Conservation (phyloP, 2,797 vertebrate genomes). For the Clarias platycephalus region DNA sequence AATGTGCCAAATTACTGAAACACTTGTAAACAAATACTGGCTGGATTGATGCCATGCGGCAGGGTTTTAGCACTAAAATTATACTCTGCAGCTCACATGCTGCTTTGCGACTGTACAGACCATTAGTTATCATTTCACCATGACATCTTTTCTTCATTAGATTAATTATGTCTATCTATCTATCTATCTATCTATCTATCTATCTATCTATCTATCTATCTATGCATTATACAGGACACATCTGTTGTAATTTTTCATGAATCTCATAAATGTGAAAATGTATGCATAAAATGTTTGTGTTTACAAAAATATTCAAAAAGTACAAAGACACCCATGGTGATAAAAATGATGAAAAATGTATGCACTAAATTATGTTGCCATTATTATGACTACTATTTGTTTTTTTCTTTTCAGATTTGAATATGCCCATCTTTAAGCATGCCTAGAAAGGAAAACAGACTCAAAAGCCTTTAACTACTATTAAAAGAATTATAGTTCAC, state of each 20-base stretch:
- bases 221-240: not conserved
- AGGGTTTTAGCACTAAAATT: conserved; percentile 31
- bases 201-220: conserved; percentile 2
- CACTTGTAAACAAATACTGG: conserved; percentile 62
- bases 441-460: too few relatives aligned
- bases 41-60: conserved; percentile 39
- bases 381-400: too few relatives aligned
- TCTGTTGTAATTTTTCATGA: not conserved
- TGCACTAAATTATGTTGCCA: too few relatives aligned
- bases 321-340: too few relatives aligned
- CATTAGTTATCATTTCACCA: conserved; percentile 34
- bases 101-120: conserved; percentile 22
- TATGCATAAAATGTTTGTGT: not conserved
- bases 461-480: too few relatives aligned
- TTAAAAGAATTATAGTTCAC: too few relatives aligned
- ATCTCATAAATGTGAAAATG: not conserved
- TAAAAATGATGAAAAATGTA: too few relatives aligned
- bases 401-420: too few relatives aligned
- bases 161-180: conserved; percentile 13
- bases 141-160: conserved; percentile 22
- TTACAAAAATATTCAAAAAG: too few relatives aligned
- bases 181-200: conserved; percentile 13
- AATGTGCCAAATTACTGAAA: conserved; percentile 60
- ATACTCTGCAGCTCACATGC: conserved; percentile 27
- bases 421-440: too few relatives aligned